Evolutionary conservation across 2,113 vertebrate species (phyloP).

Genomic region (Microcebus jonahi): DNA sequence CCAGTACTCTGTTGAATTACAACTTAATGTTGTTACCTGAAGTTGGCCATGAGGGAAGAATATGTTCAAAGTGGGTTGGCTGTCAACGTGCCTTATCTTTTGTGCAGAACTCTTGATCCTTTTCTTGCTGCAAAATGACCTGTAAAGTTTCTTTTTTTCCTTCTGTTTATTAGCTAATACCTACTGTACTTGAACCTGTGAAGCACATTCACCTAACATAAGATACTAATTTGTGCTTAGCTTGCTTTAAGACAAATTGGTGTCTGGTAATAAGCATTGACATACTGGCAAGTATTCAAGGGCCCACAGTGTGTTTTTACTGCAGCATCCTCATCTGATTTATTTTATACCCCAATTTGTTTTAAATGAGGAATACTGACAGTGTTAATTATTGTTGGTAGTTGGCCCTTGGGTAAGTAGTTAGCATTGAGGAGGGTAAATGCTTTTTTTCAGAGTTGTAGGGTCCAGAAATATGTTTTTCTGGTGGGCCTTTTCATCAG

Average conservation of each 20-base stretch:
- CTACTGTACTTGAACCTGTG: neutral
- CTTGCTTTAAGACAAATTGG: neutral
- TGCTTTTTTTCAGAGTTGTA: neutral
- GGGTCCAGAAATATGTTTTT: neutral
- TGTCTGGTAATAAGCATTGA: neutral
- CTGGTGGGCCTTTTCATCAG: neutral
- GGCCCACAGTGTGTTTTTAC: rapidly evolving
- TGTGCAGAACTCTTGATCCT: neutral
- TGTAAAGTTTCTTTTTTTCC: neutral
- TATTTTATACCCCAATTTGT: neutral
- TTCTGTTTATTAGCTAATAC: neutral
- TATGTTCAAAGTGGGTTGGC: neutral
- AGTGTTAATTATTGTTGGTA: neutral
- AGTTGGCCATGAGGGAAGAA: neutral
- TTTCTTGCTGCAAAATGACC: neutral
- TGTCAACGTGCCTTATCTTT: neutral
- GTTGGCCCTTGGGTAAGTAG: neutral
- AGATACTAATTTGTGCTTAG: neutral
- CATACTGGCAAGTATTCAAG: too few species aligned
- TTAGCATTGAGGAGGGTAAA: neutral
- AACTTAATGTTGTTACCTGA: neutral
- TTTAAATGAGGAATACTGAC: neutral
- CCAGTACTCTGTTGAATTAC: neutral
- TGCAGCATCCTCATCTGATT: neutral
- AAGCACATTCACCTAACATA: neutral